phyloP scores from a whole-genome alignment of 1,140 invertebrate genomes.

The Sinella curviseta region DNA sequence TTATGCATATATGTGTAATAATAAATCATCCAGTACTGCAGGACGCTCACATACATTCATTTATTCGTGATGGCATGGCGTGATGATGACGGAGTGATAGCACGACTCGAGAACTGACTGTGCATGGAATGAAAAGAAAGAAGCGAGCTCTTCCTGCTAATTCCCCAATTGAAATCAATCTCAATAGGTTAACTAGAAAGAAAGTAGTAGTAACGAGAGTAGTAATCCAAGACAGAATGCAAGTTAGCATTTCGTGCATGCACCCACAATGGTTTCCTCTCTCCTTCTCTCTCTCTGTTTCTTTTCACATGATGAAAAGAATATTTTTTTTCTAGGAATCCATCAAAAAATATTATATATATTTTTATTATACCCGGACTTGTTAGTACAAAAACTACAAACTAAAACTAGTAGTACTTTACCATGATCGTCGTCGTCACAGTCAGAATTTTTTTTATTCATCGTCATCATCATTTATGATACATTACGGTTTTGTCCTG shows the following conservation, averaged over 20 bases:
- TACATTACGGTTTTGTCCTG: neutral
- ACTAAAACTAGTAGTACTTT: neutral
- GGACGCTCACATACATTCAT: neutral
- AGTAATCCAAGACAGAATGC: neutral
- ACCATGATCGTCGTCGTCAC: neutral
- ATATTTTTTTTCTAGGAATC: slow-evolving; percentile 8
- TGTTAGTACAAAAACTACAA: slow-evolving; percentile 5
- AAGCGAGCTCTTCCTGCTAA: slow-evolving; percentile 20
- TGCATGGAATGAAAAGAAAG: neutral
- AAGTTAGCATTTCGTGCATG: neutral
- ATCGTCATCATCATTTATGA: neutral
- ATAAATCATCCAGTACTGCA: no score
- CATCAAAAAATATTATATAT: slow-evolving; percentile 17
- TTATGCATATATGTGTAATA: no score
- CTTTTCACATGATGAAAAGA: neutral
- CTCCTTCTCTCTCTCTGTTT: no score
- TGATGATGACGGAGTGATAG: slow-evolving; percentile 13
- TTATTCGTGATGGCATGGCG: neutral
- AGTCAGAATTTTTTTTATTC: neutral
- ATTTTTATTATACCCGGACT: neutral
- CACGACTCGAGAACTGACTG: slow-evolving; percentile 1
- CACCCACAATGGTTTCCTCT: neutral
- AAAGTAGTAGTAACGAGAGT: neutral
- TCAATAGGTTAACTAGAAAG: slow-evolving; percentile 36
- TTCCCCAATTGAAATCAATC: slow-evolving; percentile 49